A percentile compares a stretch with the other conserved stretches of the same genome.
Evolutionary conservation across 2,888 invertebrate species (phyloP).

Genomic region (Drosophila hamatofila): DNA sequence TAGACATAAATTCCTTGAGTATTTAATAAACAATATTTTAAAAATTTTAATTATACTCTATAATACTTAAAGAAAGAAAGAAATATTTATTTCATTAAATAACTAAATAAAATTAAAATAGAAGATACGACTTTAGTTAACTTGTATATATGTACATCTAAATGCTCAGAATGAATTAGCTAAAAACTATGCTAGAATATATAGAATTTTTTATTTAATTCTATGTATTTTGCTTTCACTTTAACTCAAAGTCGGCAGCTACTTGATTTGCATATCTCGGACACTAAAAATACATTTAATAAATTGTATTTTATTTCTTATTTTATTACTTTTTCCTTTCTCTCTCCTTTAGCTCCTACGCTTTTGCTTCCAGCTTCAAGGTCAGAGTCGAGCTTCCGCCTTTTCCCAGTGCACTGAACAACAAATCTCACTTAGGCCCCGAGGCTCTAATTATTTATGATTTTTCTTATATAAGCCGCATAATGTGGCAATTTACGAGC

Average conservation of each 20-base stretch:
- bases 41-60: too few species aligned
- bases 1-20: too few species aligned
- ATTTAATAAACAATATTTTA: too few species aligned
- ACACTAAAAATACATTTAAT: background rate
- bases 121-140: too few species aligned
- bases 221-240: background rate
- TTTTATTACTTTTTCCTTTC: constrained; percentile 5
- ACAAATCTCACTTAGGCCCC: constrained; percentile 54
- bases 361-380: background rate
- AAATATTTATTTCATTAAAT: too few species aligned
- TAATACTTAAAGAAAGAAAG: too few species aligned
- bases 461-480: constrained; percentile 52
- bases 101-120: too few species aligned
- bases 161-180: too few species aligned
- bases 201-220: background rate
- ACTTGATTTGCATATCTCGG: background rate
- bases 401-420: constrained; percentile 31
- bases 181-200: background rate
- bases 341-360: background rate
- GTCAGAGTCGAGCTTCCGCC: constrained; percentile 16
- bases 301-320: background rate
- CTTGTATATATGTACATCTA: too few species aligned
- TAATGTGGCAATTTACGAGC: constrained; percentile 59
- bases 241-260: background rate
- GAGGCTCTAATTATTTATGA: constrained; percentile 59